Conservation (phyloP, 1,140 invertebrate species). For the Elymnias hypermnestra region DNA sequence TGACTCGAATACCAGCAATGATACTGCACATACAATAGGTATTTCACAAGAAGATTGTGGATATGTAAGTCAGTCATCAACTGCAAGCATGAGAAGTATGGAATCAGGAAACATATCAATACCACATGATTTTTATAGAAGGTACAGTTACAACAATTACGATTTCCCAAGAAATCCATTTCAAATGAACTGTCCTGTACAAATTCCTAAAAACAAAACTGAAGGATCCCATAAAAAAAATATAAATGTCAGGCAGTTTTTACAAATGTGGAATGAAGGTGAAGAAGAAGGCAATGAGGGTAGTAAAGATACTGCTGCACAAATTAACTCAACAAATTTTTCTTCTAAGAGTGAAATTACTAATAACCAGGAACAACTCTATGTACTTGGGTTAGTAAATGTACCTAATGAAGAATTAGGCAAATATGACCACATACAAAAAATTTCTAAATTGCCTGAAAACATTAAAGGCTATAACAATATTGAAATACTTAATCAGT, state of each 20-base stretch:
- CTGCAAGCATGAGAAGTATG: slow-evolving; percentile 61
- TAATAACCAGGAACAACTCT: slow-evolving; percentile 62
- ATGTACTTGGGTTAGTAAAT: slow-evolving; percentile 67
- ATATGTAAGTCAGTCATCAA: slow-evolving; percentile 70
- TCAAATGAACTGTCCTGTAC: background rate
- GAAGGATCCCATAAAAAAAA: slow-evolving; percentile 49
- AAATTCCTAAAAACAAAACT: slow-evolving; percentile 27
- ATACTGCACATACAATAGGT: slow-evolving; percentile 46
- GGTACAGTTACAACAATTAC: slow-evolving; percentile 34
- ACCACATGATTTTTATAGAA: slow-evolving; percentile 45
- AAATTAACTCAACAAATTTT: slow-evolving; percentile 32
- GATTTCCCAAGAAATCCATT: background rate
- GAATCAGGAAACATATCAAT: slow-evolving; percentile 46
- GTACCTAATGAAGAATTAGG: slow-evolving; percentile 64
- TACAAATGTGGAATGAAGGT: slow-evolving; percentile 75
- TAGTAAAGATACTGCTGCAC: slow-evolving; percentile 33
- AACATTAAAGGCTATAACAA: slow-evolving; percentile 71
- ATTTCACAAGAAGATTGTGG: slow-evolving; percentile 66
- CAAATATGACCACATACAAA: slow-evolving; percentile 74
- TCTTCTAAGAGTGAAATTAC: slow-evolving; percentile 27
- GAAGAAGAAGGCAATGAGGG: slow-evolving; percentile 57
- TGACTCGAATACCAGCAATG: slow-evolving; percentile 65
- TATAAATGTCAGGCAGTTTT: slow-evolving; percentile 67
- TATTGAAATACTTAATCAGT: slow-evolving; percentile 64
- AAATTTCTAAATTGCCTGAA: slow-evolving; percentile 70